phyloP scores from a whole-genome alignment of 35 echinoderm and acorn worm species.

The Apostichopus japonicus region DNA sequence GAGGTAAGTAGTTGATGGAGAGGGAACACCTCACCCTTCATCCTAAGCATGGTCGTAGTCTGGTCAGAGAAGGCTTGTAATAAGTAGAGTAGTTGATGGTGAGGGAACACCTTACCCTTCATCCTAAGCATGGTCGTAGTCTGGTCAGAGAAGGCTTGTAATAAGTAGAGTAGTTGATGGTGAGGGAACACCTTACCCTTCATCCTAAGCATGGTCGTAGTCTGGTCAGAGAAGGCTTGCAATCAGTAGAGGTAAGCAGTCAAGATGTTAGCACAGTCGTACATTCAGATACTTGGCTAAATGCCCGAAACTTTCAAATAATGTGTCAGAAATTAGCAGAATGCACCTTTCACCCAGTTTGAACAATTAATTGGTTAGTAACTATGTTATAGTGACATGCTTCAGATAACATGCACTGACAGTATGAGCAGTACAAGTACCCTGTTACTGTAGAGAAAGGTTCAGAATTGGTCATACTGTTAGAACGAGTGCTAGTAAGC shows the following conservation, averaged over 20 bases:
- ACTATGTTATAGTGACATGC: too few species aligned
- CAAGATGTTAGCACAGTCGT: background rate
- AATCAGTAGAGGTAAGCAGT: conserved; percentile 80
- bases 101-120: conserved; percentile 93
- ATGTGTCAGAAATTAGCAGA: too few species aligned
- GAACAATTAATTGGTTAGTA: too few species aligned
- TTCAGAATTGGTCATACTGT: too few species aligned
- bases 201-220: conserved; percentile 89
- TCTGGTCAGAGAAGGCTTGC: conserved; percentile 88
- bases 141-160: conserved; percentile 89
- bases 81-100: conserved; percentile 78
- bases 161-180: conserved; percentile 71
- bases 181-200: conserved; percentile 92
- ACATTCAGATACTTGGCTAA: too few species aligned
- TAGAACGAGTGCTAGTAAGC: too few species aligned
- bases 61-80: conserved; percentile 87
- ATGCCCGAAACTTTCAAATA: too few species aligned
- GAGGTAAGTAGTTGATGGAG: conserved; percentile 83
- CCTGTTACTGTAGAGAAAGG: too few species aligned
- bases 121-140: conserved; percentile 87
- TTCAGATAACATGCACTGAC: too few species aligned
- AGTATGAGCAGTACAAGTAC: too few species aligned
- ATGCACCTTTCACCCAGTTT: too few species aligned
- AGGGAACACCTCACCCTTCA: conserved; percentile 95
- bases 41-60: conserved; percentile 86